A percentile compares a stretch with the other conserved stretches of the same genome.
Conservation (phyloP, 2,113 vertebrate species). For the Lycocorax pyrrhopterus region DNA sequence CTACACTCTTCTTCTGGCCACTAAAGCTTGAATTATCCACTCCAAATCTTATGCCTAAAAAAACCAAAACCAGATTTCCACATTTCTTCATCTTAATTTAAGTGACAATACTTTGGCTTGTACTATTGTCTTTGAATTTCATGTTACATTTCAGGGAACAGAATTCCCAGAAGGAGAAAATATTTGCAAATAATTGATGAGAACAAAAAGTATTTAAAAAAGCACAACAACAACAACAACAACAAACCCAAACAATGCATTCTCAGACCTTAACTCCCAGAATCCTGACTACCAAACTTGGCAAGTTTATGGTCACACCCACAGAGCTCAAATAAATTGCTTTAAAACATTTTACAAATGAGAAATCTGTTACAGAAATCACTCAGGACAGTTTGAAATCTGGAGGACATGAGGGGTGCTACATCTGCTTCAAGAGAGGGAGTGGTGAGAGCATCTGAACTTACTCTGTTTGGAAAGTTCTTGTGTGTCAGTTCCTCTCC, state of each 20-base stretch:
- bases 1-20: background rate
- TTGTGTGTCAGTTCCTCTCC: background rate
- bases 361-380: background rate
- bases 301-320: background rate
- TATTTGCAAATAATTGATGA: background rate
- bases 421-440: background rate
- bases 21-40: background rate
- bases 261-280: background rate
- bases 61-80: background rate
- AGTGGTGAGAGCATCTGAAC: background rate
- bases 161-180: background rate
- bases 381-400: background rate
- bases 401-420: background rate
- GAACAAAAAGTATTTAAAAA: background rate
- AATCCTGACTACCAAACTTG: background rate
- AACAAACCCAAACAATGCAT: background rate
- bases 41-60: background rate
- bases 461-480: background rate
- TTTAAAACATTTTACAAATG: background rate
- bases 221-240: background rate
- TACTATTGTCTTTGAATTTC: background rate
- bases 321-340: background rate
- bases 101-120: background rate
- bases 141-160: background rate
- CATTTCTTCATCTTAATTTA: background rate